Evolutionary conservation across 2,797 vertebrate genomes (phyloP), one percentile per base, ranked within the genome.

Genomic region (Scleropages formosus): DNA sequence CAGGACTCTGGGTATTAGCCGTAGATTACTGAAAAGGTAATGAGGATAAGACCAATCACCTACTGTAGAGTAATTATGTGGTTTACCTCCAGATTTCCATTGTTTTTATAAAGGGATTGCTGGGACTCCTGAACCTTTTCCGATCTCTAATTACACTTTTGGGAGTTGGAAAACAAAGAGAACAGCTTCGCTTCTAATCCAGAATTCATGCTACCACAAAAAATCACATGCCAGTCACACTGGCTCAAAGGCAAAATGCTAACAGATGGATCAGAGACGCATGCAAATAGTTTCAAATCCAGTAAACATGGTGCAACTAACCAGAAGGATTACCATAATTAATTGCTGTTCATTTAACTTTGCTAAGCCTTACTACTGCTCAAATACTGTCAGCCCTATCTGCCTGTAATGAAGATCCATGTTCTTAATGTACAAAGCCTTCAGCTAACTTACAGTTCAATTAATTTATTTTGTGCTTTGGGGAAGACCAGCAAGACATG

Each of bases 1-100:
- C 74, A 76, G 71, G 64, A 78, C 77, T 53, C 56, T 63, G 70
- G 56, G 77, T 68, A 73, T 78, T 84, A 82, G 39, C 18, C 12
- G 12, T 20, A 58, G 49, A 31, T 66, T 66, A 59, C 49, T 56
- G 62, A 24, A 4, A 59, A 12, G 62, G 62, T 27, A 65, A 24
- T 59, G 59, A 64, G 26, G 63, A 51, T 26, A 70, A 22, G 46
- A 70, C 49, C 49, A 70, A 70, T 56, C 51, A 53, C 12, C 24
- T 24, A 70, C 51, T 51, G 70, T 22, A 24, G 67, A 15, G 47
- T 53, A 70, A 51, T 70, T 46, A 70, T 49, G 46, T 47, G 24
- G 16, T 26, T 53, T 4, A 47, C 67, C 22, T 26, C 22, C 20
- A 70, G 67, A 49, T 6, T 16, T 20, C 47, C 47, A 47, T 26